Conservation (phyloP, 2,888 invertebrate species). For the Cheilosia variabilis region DNA sequence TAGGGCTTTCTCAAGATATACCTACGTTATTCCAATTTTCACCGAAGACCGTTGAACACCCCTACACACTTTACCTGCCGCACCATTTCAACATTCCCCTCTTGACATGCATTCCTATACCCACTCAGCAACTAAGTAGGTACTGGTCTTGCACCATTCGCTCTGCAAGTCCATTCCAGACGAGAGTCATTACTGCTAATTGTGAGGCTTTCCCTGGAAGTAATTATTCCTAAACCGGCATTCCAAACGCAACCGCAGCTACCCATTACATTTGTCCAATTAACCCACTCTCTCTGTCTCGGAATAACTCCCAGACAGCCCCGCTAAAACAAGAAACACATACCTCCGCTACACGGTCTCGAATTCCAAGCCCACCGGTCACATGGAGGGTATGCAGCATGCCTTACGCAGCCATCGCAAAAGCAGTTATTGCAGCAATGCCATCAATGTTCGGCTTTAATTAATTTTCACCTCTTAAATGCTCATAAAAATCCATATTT, state of each 20-base stretch:
- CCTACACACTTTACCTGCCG: too few species aligned
- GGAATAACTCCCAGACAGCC: constrained; percentile 25
- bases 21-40: too few species aligned
- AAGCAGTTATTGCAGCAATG: constrained; percentile 60
- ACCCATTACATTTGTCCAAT: constrained; percentile 55
- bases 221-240: constrained; percentile 31
- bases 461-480: constrained; percentile 74
- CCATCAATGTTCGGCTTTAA: constrained; percentile 70
- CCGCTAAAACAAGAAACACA: constrained; percentile 13
- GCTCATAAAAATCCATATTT: constrained; percentile 75
- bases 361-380: constrained; percentile 32
- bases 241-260: constrained; percentile 35
- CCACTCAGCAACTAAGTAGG: not conserved
- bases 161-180: constrained; percentile 6
- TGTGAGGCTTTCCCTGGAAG: constrained; percentile 43
- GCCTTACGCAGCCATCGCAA: not conserved
- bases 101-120: too few species aligned
- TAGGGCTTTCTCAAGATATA: too few species aligned
- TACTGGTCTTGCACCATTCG: not conserved
- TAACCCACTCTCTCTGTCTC: constrained; percentile 53
- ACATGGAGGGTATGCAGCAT: not conserved
- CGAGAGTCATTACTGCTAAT: constrained; percentile 12
- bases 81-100: too few species aligned
- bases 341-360: constrained; percentile 38
- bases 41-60: too few species aligned